Conservation (phyloP, 2,797 vertebrate species). For the Typhlichthys subterraneus region DNA sequence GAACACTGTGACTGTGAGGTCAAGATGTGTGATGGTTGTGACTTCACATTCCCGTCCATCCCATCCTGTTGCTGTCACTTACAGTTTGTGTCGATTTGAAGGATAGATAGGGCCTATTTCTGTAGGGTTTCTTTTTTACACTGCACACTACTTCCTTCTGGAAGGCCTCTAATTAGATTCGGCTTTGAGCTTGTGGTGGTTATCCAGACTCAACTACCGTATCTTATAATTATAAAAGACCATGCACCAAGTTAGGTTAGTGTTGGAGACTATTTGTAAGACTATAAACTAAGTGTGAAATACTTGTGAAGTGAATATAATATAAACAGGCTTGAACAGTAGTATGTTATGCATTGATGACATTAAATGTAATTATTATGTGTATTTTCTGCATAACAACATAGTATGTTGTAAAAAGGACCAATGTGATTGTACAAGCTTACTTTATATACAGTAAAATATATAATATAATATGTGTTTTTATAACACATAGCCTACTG, state of each 20-base stretch:
- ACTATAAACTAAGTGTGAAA: not conserved
- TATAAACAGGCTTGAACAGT: too few relatives aligned
- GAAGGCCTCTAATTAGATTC: conserved; percentile 34
- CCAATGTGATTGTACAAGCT: not conserved
- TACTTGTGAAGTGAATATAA: too few relatives aligned
- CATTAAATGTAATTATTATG: too few relatives aligned
- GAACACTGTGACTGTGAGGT: conserved; percentile 27
- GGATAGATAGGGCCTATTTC: conserved; percentile 22
- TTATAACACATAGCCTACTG: too few relatives aligned
- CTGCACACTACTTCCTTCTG: conserved; percentile 21
- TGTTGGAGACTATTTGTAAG: conserved; percentile 11
- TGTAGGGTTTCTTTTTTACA: conserved; percentile 12
- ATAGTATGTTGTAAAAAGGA: too few relatives aligned
- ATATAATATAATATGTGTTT: too few relatives aligned
- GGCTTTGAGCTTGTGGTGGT: conserved; percentile 13
- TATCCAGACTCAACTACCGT: conserved; percentile 16
- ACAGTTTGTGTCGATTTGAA: conserved; percentile 23
- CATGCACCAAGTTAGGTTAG: conserved; percentile 1
- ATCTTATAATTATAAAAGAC: conserved; percentile 32
- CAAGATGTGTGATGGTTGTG: conserved; percentile 45
- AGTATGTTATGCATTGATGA: too few relatives aligned
- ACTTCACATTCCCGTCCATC: conserved; percentile 45
- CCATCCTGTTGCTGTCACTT: conserved; percentile 14
- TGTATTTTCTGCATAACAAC: too few relatives aligned
- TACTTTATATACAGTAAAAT: too few relatives aligned